Evolutionary conservation across 1,140 invertebrate species (phyloP).

Genomic region (Protaetia brevitarsis): DNA sequence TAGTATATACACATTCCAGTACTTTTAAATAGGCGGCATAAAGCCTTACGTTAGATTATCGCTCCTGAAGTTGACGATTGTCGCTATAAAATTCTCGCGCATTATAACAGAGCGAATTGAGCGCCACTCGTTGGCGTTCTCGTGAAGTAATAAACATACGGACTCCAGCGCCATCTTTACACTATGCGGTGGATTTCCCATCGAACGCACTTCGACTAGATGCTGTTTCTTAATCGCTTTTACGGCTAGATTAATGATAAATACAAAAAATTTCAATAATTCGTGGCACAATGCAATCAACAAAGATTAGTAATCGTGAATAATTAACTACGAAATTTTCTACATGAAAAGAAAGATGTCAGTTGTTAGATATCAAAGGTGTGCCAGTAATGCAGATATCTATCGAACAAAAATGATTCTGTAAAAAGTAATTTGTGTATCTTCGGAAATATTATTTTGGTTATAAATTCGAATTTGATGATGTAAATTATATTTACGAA

Average conservation of each 20-base stretch:
- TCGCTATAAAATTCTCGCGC: constrained; percentile 97
- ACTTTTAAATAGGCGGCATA: constrained; percentile 40
- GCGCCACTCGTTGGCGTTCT: constrained; percentile 91
- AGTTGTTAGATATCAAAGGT: too few species aligned
- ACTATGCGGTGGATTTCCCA: constrained; percentile 89
- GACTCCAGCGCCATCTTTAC: constrained; percentile 95
- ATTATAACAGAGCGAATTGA: constrained; percentile 89
- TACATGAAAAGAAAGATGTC: too few species aligned
- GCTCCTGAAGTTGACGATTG: constrained; percentile 96
- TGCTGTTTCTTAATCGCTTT: constrained; percentile 96
- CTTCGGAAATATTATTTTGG: too few species aligned
- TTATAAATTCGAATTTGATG: too few species aligned
- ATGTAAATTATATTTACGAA: too few species aligned
- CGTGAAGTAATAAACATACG: constrained; percentile 89
- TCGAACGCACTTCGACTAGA: constrained; percentile 89
- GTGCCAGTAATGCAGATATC: too few species aligned
- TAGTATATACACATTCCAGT: background rate
- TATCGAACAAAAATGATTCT: too few species aligned
- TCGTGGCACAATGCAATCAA: background rate
- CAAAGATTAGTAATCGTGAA: too few species aligned
- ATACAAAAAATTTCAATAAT: background rate
- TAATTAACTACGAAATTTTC: too few species aligned
- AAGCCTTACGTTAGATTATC: constrained; percentile 81
- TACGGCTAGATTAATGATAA: constrained; percentile 67
- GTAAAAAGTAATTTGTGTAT: too few species aligned